Conservation (phyloP, 2,113 vertebrate species). For the Leucoraja erinaceus region DNA sequence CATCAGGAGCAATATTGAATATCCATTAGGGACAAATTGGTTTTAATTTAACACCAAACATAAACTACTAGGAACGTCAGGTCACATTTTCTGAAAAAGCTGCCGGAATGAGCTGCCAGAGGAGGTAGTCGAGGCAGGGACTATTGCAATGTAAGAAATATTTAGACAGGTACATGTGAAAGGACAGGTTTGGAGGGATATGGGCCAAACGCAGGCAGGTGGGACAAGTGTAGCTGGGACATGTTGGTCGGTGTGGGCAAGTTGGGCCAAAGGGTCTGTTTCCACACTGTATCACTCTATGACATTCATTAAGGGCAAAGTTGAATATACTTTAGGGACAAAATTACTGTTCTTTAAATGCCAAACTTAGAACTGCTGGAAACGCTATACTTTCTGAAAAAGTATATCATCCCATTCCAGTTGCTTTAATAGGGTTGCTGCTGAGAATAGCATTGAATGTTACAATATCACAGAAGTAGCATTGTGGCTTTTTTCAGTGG, state of each 20-base stretch:
- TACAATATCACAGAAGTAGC: background rate
- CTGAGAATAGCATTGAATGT: background rate
- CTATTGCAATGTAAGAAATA: too few relatives aligned
- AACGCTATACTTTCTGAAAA: too few relatives aligned
- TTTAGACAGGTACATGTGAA: too few relatives aligned
- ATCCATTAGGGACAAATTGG: background rate
- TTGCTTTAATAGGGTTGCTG: background rate
- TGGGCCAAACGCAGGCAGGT: too few relatives aligned
- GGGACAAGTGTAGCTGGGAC: too few relatives aligned
- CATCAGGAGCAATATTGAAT: background rate
- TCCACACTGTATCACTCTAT: too few relatives aligned
- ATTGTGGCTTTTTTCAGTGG: background rate
- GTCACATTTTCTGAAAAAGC: too few relatives aligned
- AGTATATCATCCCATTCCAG: background rate
- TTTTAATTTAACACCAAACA: background rate
- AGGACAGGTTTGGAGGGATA: too few relatives aligned
- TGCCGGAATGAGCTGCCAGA: too few relatives aligned
- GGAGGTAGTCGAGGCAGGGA: too few relatives aligned
- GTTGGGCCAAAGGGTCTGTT: too few relatives aligned
- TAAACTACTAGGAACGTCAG: background rate
- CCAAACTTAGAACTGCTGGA: background rate
- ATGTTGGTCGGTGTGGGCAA: too few relatives aligned
- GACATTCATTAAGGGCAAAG: background rate
- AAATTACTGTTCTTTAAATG: background rate
- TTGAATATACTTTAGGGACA: background rate